phyloP scores from a whole-genome alignment of 1,140 invertebrate species.

The Eupristina koningsbergeri region DNA sequence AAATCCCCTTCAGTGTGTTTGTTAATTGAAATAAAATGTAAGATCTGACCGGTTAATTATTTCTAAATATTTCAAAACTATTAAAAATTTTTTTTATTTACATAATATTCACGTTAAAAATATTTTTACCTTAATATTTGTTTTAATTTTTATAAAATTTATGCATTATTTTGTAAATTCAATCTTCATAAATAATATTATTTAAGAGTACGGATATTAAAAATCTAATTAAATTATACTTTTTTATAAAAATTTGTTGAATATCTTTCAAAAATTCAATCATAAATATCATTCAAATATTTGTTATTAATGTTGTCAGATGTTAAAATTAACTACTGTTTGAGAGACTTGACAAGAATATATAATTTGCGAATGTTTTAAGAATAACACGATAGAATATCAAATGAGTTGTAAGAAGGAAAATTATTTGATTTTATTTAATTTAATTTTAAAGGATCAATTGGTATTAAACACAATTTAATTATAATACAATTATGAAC shows the following conservation, averaged over 20 bases:
- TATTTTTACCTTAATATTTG: neutral
- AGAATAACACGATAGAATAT: neutral
- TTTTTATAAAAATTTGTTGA: too few species aligned
- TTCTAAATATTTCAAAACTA: neutral
- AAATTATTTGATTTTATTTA: neutral
- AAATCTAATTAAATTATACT: too few species aligned
- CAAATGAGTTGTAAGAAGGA: neutral
- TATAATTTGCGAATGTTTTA: neutral
- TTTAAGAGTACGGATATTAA: too few species aligned
- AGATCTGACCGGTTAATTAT: neutral
- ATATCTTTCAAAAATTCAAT: neutral
- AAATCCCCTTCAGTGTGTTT: neutral
- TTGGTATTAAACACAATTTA: neutral
- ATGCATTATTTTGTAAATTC: neutral
- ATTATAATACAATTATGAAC: neutral
- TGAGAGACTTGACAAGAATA: neutral
- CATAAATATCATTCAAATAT: too few species aligned
- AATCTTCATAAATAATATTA: too few species aligned
- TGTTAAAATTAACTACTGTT: neutral
- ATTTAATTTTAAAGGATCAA: neutral
- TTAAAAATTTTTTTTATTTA: conserved; percentile 1
- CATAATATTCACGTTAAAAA: neutral
- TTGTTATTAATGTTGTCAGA: too few species aligned
- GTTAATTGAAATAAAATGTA: neutral
- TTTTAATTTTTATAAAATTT: neutral